Percentiles rank a stretch among this genome's conserved stretches.
Conservation (phyloP, 2,113 vertebrate genomes). For the Formicarius rufipectus region DNA sequence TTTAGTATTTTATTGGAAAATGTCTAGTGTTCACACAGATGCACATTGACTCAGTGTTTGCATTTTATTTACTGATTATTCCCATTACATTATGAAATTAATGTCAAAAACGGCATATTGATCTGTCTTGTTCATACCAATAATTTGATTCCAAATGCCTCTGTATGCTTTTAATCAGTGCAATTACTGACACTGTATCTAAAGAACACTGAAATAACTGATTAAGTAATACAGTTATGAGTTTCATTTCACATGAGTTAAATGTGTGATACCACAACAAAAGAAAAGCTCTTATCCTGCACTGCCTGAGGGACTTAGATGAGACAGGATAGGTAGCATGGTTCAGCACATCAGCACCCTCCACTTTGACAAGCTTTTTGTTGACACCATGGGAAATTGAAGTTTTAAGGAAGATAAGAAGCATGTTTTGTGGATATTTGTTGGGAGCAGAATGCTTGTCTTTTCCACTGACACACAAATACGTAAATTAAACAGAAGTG, state of each 20-base stretch:
- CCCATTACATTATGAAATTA: background rate
- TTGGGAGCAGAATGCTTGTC: background rate
- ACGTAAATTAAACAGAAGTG: conserved; percentile 11
- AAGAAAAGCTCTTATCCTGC: background rate
- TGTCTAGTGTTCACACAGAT: background rate
- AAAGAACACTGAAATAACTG: background rate
- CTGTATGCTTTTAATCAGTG: background rate
- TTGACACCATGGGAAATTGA: background rate
- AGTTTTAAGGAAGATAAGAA: background rate
- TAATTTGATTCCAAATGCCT: background rate
- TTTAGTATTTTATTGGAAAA: background rate
- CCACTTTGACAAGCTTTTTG: background rate
- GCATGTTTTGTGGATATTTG: conserved; percentile 15
- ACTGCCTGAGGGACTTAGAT: background rate
- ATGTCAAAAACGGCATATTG: background rate
- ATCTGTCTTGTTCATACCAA: background rate
- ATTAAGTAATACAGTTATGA: background rate
- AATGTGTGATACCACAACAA: background rate
- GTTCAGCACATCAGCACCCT: background rate
- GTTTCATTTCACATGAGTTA: background rate
- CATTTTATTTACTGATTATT: background rate
- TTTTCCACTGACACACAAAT: background rate
- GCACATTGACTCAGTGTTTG: background rate
- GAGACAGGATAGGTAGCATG: background rate
- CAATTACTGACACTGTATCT: background rate